Evolutionary conservation across 2,797 vertebrate species (phyloP).

Genomic region (Psittacula derbiana): DNA sequence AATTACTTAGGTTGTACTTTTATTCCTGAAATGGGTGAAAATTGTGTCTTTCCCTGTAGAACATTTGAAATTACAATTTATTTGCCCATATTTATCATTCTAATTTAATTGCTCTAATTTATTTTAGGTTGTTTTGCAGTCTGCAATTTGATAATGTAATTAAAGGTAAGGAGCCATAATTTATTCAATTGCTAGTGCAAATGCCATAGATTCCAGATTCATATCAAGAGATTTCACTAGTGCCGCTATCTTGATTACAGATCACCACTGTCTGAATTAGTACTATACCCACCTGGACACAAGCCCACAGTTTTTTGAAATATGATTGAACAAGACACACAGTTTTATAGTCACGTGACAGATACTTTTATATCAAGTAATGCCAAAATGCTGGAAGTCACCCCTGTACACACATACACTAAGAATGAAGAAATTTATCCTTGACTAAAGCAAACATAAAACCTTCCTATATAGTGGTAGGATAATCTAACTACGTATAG

Average conservation of each 20-base stretch:
- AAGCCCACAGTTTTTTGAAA: not conserved
- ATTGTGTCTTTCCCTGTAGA: not conserved
- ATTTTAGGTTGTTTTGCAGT: not conserved
- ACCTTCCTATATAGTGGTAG: fast-evolving
- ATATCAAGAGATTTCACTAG: not conserved
- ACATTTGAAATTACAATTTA: not conserved
- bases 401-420: not conserved
- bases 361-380: not conserved
- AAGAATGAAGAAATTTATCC: not conserved
- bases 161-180: not conserved
- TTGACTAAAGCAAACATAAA: not conserved
- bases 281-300: not conserved
- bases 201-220: not conserved
- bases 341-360: not conserved
- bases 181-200: constrained; percentile 7
- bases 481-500: not conserved
- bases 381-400: not conserved
- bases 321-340: not conserved
- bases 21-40: not conserved
- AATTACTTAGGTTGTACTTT: not conserved
- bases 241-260: not conserved
- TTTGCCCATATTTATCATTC: not conserved
- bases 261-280: not conserved
- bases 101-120: not conserved
- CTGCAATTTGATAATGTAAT: not conserved